Percentiles rank a stretch among this genome's conserved stretches.
These are phyloP conservation scores for Casuarius casuarius DNA, from an alignment of 2,113 vertebrate species.

Conservation along the genomic window DNA sequence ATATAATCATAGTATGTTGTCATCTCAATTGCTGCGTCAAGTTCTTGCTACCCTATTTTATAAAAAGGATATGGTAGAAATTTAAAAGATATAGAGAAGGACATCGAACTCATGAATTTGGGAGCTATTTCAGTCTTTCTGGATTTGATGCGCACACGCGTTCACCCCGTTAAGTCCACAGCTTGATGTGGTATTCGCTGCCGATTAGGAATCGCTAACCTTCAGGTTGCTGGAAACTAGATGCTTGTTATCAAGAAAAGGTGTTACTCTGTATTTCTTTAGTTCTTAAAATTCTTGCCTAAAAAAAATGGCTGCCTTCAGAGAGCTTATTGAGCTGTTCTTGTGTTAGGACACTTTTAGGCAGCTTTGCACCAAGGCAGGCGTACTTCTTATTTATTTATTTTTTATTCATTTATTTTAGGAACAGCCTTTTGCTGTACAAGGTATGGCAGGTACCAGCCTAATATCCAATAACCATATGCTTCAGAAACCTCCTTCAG, in stretches of 20 bases:
- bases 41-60: neutral
- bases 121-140: neutral
- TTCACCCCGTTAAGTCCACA: neutral
- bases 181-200: neutral
- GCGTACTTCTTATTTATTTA: neutral
- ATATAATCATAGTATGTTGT: fast-evolving
- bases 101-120: neutral
- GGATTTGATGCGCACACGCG: neutral
- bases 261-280: neutral
- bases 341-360: neutral
- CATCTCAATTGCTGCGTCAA: neutral
- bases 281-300: neutral
- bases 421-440: neutral
- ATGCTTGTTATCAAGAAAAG: neutral
- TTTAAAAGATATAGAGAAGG: neutral
- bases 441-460: neutral
- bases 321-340: neutral
- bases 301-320: neutral
- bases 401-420: neutral
- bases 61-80: neutral
- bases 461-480: neutral
- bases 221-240: neutral
- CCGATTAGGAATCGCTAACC: neutral
- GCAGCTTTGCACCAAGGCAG: neutral
- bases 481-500: neutral